phyloP scores from a whole-genome alignment of 1,140 invertebrate genomes.

The Piezodorus guildinii region DNA sequence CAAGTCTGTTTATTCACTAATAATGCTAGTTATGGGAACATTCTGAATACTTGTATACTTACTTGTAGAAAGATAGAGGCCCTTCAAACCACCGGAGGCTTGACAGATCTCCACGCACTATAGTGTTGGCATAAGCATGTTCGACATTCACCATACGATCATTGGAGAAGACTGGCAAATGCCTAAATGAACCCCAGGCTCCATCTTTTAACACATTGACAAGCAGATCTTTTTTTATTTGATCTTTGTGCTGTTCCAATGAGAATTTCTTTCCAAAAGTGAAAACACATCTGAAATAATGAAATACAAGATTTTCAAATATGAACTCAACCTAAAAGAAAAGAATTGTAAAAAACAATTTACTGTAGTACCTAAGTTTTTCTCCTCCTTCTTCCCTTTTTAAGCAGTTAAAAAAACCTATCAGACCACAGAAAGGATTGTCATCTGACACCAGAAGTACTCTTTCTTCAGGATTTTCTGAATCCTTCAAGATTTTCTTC shows the following conservation, averaged over 20 bases:
- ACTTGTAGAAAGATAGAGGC: constrained; percentile 41
- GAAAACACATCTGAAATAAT: constrained; percentile 24
- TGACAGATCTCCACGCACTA: constrained; percentile 80
- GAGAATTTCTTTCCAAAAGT: not conserved
- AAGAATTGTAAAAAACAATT: not conserved
- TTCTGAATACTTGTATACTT: too few species aligned
- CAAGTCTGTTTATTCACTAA: too few species aligned
- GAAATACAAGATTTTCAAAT: not conserved
- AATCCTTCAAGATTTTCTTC: constrained; percentile 52
- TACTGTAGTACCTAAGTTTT: constrained; percentile 44
- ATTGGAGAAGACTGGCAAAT: constrained; percentile 53
- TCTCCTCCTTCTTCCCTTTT: constrained; percentile 68
- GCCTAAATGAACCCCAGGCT: constrained; percentile 72
- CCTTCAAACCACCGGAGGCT: constrained; percentile 92
- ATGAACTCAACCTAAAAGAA: not conserved
- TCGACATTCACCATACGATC: constrained; percentile 50
- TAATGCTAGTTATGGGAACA: too few species aligned
- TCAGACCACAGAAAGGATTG: constrained; percentile 57
- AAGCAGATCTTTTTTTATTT: constrained; percentile 64
- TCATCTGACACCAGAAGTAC: constrained; percentile 59
- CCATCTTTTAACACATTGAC: constrained; percentile 70
- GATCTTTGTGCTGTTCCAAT: constrained; percentile 29
- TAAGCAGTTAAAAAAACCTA: constrained; percentile 83
- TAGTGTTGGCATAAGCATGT: constrained; percentile 86
- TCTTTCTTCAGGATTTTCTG: constrained; percentile 43